Conservation (phyloP, 2,888 invertebrate species). For the Watsonalla cultraria region DNA sequence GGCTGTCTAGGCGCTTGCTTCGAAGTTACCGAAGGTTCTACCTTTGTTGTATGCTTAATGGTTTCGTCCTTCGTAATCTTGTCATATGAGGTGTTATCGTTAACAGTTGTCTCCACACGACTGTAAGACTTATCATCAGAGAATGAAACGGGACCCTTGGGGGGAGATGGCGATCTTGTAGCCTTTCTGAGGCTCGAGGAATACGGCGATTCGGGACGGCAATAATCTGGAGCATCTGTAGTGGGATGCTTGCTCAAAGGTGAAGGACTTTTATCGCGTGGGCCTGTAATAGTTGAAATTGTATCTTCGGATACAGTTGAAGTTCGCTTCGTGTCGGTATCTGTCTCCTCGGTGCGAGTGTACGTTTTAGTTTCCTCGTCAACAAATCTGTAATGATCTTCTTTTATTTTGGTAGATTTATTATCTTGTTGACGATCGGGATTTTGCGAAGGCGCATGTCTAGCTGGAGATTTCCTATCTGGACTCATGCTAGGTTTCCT, state of each 20-base stretch:
- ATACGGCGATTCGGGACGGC: conserved; percentile 14
- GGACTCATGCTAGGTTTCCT: conserved; percentile 19
- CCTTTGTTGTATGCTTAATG: conserved; percentile 7
- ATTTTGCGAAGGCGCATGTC: conserved; percentile 19
- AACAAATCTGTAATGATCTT: conserved; percentile 59
- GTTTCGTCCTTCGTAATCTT: conserved; percentile 16
- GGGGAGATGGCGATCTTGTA: conserved; percentile 41
- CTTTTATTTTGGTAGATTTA: conserved; percentile 31
- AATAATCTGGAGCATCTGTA: conserved; percentile 24
- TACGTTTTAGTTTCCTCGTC: conserved; percentile 67
- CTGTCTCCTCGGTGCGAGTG: conserved; percentile 30
- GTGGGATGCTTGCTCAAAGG: conserved; percentile 28
- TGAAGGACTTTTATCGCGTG: conserved; percentile 23
- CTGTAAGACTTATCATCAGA: conserved; percentile 16
- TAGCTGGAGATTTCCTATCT: conserved; percentile 33
- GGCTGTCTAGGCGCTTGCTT: conserved; percentile 7
- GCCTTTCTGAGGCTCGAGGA: conserved; percentile 17
- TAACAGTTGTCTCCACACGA: conserved; percentile 17
- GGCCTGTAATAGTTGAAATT: conserved; percentile 3
- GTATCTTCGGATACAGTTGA: conserved; percentile 3
- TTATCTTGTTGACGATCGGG: conserved; percentile 27
- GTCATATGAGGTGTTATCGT: conserved; percentile 11
- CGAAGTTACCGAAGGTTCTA: not conserved
- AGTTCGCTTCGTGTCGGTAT: conserved; percentile 13
- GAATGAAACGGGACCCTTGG: conserved; percentile 38